Percentiles rank a stretch among this genome's conserved stretches.
phyloP scores from a whole-genome alignment of 2,113 vertebrate genomes.

The Lonchura striata region DNA sequence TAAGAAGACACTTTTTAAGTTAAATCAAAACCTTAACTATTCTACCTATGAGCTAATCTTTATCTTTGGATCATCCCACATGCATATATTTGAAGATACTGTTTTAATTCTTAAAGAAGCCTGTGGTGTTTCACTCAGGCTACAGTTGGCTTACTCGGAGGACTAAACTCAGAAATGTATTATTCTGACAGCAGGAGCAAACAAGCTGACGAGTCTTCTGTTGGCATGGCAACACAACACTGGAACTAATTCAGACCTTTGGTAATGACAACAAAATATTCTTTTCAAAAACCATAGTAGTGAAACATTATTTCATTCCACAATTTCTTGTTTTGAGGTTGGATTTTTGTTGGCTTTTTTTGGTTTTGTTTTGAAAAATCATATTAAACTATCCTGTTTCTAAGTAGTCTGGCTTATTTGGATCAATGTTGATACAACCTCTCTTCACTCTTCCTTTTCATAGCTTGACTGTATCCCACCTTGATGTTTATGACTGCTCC shows the following conservation, averaged over 20 bases:
- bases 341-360: neutral
- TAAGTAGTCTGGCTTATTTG: neutral
- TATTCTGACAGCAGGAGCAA: constrained; percentile 50
- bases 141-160: neutral
- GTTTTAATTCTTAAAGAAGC: neutral
- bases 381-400: neutral
- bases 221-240: constrained; percentile 41
- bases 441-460: neutral
- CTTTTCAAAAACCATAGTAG: neutral
- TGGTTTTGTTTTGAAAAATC: neutral
- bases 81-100: neutral
- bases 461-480: neutral
- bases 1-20: neutral
- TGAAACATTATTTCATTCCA: neutral
- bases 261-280: constrained; percentile 33
- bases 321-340: neutral
- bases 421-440: neutral
- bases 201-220: neutral
- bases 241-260: constrained; percentile 39
- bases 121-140: neutral
- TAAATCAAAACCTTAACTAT: neutral
- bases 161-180: constrained; percentile 21
- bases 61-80: neutral
- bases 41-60: neutral
- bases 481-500: neutral